phyloP scores from a whole-genome alignment of 35 echinoderm and acorn worm genomes.

The Hemicentrotus pulcherrimus region DNA sequence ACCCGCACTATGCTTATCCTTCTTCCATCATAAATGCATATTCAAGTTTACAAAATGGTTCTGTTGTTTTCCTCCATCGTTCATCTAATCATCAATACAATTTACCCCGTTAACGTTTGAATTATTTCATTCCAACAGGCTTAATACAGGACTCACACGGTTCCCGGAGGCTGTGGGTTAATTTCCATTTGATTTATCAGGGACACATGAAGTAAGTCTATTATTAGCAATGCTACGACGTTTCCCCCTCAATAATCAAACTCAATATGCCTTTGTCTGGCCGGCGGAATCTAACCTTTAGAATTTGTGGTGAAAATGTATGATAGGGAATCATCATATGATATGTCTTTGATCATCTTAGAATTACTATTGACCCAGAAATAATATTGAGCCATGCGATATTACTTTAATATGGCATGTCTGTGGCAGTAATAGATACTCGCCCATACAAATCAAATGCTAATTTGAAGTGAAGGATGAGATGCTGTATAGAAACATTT shows the following conservation, averaged over 20 bases:
- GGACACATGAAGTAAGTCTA: background rate
- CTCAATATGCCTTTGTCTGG: background rate
- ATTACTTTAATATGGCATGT: slow-evolving; percentile 7
- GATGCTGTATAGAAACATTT: background rate
- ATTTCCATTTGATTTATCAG: background rate
- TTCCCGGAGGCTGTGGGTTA: background rate
- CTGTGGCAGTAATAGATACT: background rate
- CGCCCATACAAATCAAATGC: background rate
- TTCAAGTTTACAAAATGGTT: too few species aligned
- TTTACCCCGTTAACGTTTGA: background rate
- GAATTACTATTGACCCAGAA: slow-evolving; percentile 3
- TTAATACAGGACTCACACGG: too few species aligned
- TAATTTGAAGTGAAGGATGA: background rate
- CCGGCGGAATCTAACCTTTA: background rate
- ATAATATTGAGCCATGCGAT: background rate
- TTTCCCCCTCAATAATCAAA: background rate
- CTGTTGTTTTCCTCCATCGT: too few species aligned
- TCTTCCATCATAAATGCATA: too few species aligned
- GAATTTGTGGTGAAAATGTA: background rate
- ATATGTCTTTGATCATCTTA: background rate
- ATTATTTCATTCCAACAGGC: too few species aligned
- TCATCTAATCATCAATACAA: too few species aligned
- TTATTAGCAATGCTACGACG: background rate
- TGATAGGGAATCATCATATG: background rate
- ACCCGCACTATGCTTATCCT: too few species aligned